Evolutionary conservation across 2,113 vertebrate species (phyloP), one percentile per base, ranked within the genome.

Genomic region (Notarius lentiginosus): DNA sequence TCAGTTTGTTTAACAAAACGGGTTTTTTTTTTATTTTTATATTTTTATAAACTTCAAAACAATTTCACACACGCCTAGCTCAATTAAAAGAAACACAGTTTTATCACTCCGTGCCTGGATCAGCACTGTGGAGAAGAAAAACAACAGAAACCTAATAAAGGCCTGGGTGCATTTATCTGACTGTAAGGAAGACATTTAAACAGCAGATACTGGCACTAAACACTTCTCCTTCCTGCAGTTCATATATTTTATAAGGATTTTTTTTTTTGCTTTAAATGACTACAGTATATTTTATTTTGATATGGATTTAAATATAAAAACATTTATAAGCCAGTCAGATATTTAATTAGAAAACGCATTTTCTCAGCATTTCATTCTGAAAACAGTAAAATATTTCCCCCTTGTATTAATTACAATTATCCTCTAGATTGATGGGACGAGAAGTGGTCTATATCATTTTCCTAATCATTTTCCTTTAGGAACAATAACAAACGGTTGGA

Each of bases 1-100:
- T 82, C 41, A 66, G 47, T 68, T 86, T 86, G 86, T 86, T 85
- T 73, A 77, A 77, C 82, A 79, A 75, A 75, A 56, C 53, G 3
- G 4, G 55, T 27, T 9, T 18, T 72, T 72, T 9, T 20, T 41
- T 41, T 41, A 3, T 41, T 41, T 41, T 41, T 5, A 47, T 73
- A 27, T 55, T 8, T 27, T 8, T 27, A 77, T 34, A 58, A 58
- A 79, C 2, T 79, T 41, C 41, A 41, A 41, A 41, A 41, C 41
- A 4, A 27, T 56, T 27, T 58, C 9, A 56, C n/a, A 58, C 77
- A 61, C 53, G 53, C 41, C 41, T n/a, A n/a, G n/a, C n/a, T 41
- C 3, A 79, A 27, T 27, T 77, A 55, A 79, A 79, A 55, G 10
- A 18, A 17, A 47, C 34, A 41, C 41, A 22, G 47, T n/a, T 76